phyloP scores from a whole-genome alignment of 1,140 invertebrate species.

The Hypothenemus hampei region DNA sequence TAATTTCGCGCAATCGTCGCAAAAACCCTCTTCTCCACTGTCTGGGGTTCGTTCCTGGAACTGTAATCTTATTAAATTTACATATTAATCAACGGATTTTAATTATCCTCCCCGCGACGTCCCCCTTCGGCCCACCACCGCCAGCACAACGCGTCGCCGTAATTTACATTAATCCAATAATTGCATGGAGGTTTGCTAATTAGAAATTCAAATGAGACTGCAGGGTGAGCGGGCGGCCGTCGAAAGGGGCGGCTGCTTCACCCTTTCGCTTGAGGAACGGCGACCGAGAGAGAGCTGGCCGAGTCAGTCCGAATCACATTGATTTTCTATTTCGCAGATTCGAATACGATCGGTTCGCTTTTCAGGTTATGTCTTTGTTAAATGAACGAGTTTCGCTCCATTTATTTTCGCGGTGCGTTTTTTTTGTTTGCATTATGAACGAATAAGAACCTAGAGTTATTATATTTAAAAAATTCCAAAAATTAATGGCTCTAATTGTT shows the following conservation, averaged over 20 bases:
- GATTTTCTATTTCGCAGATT: slow-evolving; percentile 41
- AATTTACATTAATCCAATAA: slow-evolving; percentile 93
- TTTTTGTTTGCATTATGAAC: too few relatives aligned
- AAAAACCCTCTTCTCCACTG: slow-evolving; percentile 19
- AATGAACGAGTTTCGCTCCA: too few relatives aligned
- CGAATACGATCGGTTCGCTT: too few relatives aligned
- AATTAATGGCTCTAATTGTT: too few relatives aligned
- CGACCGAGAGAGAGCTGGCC: too few relatives aligned
- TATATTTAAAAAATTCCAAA: too few relatives aligned
- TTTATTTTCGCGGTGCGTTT: too few relatives aligned
- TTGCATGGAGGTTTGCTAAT: slow-evolving; percentile 86
- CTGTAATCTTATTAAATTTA: slow-evolving; percentile 96
- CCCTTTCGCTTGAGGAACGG: slow-evolving; percentile 48
- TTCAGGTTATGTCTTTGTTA: too few relatives aligned
- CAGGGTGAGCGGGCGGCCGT: slow-evolving; percentile 33
- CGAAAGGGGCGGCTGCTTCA: slow-evolving; percentile 34
- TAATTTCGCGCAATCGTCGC: slow-evolving; percentile 20
- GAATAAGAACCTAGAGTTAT: too few relatives aligned
- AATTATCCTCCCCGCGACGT: slow-evolving; percentile 64
- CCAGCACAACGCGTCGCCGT: slow-evolving; percentile 63
- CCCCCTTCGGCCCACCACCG: slow-evolving; percentile 28
- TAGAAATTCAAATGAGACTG: slow-evolving; percentile 88
- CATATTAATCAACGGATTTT: slow-evolving; percentile 97
- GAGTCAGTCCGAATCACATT: slow-evolving; percentile 42
- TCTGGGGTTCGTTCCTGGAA: slow-evolving; percentile 54